These are phyloP conservation scores for Eurosta solidaginis DNA, from an alignment of 1,140 invertebrate species.

Conservation along the genomic window DNA sequence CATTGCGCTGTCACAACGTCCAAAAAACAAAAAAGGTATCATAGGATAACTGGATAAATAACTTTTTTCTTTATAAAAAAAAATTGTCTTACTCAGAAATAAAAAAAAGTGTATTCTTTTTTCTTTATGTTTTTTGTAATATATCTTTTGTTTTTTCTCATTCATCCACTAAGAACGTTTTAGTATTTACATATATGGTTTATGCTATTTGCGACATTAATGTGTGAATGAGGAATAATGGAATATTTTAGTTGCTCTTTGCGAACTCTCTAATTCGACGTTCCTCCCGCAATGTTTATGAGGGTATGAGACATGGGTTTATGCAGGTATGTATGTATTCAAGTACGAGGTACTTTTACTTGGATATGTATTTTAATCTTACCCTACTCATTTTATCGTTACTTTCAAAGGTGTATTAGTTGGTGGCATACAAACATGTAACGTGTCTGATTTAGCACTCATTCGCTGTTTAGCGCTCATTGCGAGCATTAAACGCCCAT, in stretches of 20 bases:
- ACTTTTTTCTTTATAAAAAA: not conserved
- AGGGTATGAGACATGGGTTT: not conserved
- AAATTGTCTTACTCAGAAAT: not conserved
- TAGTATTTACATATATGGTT: not conserved
- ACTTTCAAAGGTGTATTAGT: too few relatives aligned
- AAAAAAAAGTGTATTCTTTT: not conserved
- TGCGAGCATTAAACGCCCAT: too few relatives aligned
- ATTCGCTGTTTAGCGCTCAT: too few relatives aligned
- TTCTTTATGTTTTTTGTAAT: not conserved
- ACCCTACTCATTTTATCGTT: too few relatives aligned
- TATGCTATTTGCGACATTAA: conserved; percentile 3
- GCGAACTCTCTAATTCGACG: not conserved
- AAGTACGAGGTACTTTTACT: not conserved
- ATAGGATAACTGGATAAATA: too few relatives aligned
- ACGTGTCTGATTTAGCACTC: too few relatives aligned
- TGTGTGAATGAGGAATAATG: not conserved
- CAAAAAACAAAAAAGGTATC: too few relatives aligned
- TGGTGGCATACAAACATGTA: too few relatives aligned
- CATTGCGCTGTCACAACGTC: too few relatives aligned
- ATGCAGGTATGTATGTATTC: not conserved
- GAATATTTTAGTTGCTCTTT: not conserved
- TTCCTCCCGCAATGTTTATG: too few relatives aligned
- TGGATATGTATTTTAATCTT: too few relatives aligned
- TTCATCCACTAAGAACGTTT: not conserved
- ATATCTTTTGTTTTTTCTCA: not conserved